Base-by-base conservation (phyloP, 2,797 vertebrate species). In the Falco columbarius region DNA sequence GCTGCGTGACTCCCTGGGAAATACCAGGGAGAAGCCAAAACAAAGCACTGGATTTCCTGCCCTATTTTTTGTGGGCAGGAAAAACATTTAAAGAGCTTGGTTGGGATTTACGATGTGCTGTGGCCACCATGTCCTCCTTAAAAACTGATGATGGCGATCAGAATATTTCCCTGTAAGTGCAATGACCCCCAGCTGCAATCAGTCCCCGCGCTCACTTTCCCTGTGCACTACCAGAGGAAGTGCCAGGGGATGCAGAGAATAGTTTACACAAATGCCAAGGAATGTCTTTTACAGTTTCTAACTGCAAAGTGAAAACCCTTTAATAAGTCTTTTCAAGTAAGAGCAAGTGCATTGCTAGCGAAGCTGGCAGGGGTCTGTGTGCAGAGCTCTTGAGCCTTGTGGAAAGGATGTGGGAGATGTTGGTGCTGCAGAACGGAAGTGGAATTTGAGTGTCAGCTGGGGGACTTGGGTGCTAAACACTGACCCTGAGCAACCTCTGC, bases 391-490 rank as follows among this genome's bases (percentile, higher is more conserved):
- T 11, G 38, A 34, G n/a, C 40, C 34, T 17, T 4, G 7, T 2
- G 26, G n/a, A 22, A 6, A 18, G 40, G 46, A 3, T 14, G 0
- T 1, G 34, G 54, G 40, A 17, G 27, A 18, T 9, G 2, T 2
- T 0, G 12, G n/a, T 2, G 2, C 52, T 27, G 81, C 52, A 8
- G 46, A 47, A 38, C 40, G 30, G 38, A 32, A 6, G 67, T 21
- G 27, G 46, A 24, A 4, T 34, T 7, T 8, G 29, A 5, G 58
- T 8, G 32, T 68, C 61, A 14, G 40, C 34, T 34, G 12, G 3
- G 46, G 14, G 7, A 14, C n/a, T 2, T 22, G 61, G 40, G 14
- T 36, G 34, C 67, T 27, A 2, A 54, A 7, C 34, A 6, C 38
- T 12, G 29, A 19, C 40, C 65, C 30, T 5, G 26, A 17, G 34